Evolutionary conservation across 1,140 invertebrate species (phyloP).

Genomic region (Drosophila repleta): DNA sequence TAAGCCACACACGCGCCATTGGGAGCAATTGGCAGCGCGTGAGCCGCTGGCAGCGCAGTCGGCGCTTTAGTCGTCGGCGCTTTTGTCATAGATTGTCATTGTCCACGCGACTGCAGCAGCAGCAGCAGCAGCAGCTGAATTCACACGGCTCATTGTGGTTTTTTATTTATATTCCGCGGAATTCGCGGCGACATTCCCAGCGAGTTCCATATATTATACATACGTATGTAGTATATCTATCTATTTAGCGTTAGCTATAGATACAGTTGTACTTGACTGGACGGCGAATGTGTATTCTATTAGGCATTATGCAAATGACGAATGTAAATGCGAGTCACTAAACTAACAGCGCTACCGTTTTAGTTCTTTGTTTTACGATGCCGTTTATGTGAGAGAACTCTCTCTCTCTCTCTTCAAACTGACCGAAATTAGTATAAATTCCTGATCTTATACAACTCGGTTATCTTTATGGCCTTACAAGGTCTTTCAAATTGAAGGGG

Average conservation of each 20-base stretch:
- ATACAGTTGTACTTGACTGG: constrained; percentile 22
- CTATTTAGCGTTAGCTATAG: constrained; percentile 15
- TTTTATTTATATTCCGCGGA: constrained; percentile 61
- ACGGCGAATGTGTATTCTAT: neutral
- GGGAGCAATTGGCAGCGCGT: constrained; percentile 62
- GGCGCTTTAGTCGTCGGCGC: constrained; percentile 19
- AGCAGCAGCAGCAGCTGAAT: constrained; percentile 73
- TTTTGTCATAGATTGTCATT: constrained; percentile 69
- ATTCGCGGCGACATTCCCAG: constrained; percentile 75
- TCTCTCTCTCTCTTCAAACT: too few relatives aligned
- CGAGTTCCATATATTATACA: constrained; percentile 45
- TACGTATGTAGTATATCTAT: neutral
- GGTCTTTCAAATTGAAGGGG: too few relatives aligned
- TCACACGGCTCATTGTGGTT: constrained; percentile 73
- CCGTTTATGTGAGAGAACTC: too few relatives aligned
- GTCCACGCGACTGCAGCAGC: constrained; percentile 73
- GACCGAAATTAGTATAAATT: too few relatives aligned
- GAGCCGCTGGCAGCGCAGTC: constrained; percentile 29
- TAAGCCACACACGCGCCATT: constrained; percentile 68
- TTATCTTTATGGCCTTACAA: too few relatives aligned
- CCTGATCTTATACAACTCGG: too few relatives aligned
- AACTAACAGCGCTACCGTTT: constrained; percentile 3
- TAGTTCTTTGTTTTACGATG: neutral
- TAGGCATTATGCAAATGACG: constrained; percentile 10
- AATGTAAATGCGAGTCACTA: constrained; percentile 1